Conservation (phyloP, 1,140 invertebrate genomes). For the Apis mellifera region DNA sequence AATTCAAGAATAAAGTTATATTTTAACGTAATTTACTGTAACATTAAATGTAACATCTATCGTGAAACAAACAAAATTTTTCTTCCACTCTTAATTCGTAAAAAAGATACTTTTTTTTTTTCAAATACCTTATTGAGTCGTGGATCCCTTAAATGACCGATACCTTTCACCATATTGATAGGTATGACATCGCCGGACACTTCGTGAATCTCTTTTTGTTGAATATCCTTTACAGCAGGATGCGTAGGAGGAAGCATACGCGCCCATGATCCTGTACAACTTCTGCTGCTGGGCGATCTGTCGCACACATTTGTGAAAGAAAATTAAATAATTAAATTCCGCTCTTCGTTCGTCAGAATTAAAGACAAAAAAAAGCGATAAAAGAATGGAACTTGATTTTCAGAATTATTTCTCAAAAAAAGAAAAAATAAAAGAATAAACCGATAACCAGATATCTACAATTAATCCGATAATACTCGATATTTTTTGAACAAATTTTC, state of each 20-base stretch:
- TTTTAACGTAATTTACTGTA: background rate
- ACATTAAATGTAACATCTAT: no score
- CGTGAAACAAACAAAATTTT: background rate
- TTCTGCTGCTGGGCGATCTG: constrained; percentile 70
- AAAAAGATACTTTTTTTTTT: background rate
- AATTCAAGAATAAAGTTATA: background rate
- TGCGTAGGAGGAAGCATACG: constrained; percentile 69
- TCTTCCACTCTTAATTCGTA: no score
- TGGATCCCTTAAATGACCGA: constrained; percentile 85
- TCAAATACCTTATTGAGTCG: constrained; percentile 85
- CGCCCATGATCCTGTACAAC: constrained; percentile 69
- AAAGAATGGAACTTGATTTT: no score
- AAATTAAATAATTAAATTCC: background rate
- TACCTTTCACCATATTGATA: constrained; percentile 85
- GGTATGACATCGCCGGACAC: constrained; percentile 83
- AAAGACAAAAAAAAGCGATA: no score
- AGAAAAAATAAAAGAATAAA: no score
- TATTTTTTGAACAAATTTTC: no score
- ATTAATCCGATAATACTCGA: no score
- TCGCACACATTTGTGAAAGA: no score
- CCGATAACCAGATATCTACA: no score
- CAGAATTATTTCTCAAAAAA: no score
- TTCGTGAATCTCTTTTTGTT: constrained; percentile 82
- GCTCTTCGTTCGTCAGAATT: no score
- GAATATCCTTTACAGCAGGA: constrained; percentile 68